Percentiles rank a stretch among this genome's conserved stretches.
phyloP scores from a whole-genome alignment of 2,113 vertebrate genomes.

The Saiga tatarica region DNA sequence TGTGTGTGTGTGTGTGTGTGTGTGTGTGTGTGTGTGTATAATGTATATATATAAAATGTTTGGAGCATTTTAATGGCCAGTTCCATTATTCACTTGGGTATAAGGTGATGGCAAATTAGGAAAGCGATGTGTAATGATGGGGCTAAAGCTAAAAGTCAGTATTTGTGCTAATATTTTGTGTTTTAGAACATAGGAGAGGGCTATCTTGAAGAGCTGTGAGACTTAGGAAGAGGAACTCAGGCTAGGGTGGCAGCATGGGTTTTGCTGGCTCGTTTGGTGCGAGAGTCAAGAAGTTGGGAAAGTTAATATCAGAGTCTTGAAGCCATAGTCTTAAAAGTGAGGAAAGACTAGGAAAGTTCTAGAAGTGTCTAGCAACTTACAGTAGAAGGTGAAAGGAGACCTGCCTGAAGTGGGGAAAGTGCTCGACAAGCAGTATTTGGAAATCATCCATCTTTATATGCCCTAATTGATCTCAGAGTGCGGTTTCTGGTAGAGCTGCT shows the following conservation, averaged over 20 bases:
- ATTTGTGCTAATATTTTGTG: background rate
- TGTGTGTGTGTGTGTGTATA: rapidly evolving
- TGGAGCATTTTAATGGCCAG: background rate
- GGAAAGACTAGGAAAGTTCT: background rate
- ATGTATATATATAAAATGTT: background rate
- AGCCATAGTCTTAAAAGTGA: background rate
- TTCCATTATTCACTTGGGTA: background rate
- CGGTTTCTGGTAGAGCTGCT: background rate
- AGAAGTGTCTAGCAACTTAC: background rate
- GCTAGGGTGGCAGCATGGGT: rapidly evolving
- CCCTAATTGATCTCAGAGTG: background rate
- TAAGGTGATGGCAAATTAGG: background rate
- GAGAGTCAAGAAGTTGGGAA: background rate
- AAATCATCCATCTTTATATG: background rate
- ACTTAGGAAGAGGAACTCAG: background rate
- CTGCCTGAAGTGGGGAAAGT: background rate
- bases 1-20: rapidly evolving
- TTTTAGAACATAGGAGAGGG: background rate
- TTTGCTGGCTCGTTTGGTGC: background rate
- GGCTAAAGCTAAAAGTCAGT: background rate
- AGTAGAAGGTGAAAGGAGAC: background rate
- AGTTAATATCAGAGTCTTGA: background rate
- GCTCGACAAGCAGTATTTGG: background rate
- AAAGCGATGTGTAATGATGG: background rate
- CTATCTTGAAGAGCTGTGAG: background rate